Evolutionary conservation across 2,888 invertebrate species (phyloP).

Genomic region (Lasioglossum calceatum): DNA sequence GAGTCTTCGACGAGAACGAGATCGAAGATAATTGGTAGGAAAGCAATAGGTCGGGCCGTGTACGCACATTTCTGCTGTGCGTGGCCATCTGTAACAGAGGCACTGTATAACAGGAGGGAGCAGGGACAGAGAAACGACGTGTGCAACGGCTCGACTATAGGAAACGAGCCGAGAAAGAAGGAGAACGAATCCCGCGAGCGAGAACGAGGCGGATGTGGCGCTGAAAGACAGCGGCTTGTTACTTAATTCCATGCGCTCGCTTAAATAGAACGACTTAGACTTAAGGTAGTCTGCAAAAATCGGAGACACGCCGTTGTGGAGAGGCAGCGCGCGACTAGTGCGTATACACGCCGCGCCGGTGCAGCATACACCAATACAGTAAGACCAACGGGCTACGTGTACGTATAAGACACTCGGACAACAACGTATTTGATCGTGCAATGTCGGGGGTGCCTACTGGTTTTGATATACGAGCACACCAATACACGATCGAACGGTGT

Average conservation of each 20-base stretch:
- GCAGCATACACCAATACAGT: slow-evolving; percentile 7
- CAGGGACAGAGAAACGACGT: background rate
- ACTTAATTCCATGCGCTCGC: slow-evolving; percentile 79
- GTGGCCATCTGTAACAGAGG: slow-evolving; percentile 26
- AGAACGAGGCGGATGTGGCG: slow-evolving; percentile 75
- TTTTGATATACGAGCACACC: slow-evolving; percentile 84
- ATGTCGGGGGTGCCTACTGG: slow-evolving; percentile 84
- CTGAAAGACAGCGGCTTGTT: slow-evolving; percentile 79
- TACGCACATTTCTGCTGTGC: slow-evolving; percentile 49
- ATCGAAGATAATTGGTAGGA: slow-evolving; percentile 62
- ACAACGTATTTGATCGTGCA: slow-evolving; percentile 72
- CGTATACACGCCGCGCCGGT: slow-evolving; percentile 47
- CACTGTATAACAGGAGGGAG: background rate
- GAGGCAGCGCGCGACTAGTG: slow-evolving; percentile 53
- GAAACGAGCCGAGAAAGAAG: background rate
- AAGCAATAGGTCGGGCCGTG: slow-evolving; percentile 55
- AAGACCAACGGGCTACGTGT: background rate
- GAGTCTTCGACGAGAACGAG: slow-evolving; percentile 51
- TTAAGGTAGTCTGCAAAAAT: slow-evolving; percentile 79
- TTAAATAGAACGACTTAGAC: slow-evolving; percentile 81
- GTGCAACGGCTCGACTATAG: background rate
- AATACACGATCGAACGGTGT: slow-evolving; percentile 77
- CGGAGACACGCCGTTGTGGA: slow-evolving; percentile 72
- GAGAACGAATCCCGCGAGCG: slow-evolving; percentile 5
- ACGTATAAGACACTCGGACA: slow-evolving; percentile 45